These are phyloP conservation scores for Trachythela sp. DNA, from an alignment of 64 coral and sea anemone species.

Conservation along the genomic window DNA sequence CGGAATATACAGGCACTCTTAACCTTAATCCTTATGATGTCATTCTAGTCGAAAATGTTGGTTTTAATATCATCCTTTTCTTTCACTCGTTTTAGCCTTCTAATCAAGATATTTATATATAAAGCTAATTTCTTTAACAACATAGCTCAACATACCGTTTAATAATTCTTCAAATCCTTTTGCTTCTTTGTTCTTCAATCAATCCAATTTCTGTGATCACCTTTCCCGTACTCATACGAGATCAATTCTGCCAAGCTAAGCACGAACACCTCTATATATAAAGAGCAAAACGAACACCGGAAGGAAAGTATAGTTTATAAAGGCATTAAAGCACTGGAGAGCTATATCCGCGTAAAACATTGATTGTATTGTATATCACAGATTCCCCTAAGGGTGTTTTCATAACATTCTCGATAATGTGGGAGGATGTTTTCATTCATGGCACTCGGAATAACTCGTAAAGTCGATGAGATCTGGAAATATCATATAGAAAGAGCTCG, in stretches of 20 bases:
- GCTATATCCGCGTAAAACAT: background rate
- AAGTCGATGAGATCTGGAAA: background rate
- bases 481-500: background rate
- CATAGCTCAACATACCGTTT: too few relatives aligned
- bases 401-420: background rate
- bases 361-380: background rate
- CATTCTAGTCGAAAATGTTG: too few relatives aligned
- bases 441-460: background rate
- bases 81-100: too few relatives aligned
- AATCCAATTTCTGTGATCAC: background rate
- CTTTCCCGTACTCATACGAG: background rate
- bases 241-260: background rate
- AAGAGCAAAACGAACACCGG: background rate
- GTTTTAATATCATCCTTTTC: too few relatives aligned
- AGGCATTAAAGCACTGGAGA: background rate
- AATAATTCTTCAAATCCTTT: too few relatives aligned
- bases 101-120: too few relatives aligned
- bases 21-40: too few relatives aligned
- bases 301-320: background rate
- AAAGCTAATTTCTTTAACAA: too few relatives aligned
- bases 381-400: background rate
- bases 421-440: background rate
- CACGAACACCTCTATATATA: background rate
- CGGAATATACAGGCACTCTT: too few relatives aligned
- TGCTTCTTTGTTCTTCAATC: too few relatives aligned